Conservation (phyloP, 2,113 vertebrate species). For the Benitochromis conjunctus region DNA sequence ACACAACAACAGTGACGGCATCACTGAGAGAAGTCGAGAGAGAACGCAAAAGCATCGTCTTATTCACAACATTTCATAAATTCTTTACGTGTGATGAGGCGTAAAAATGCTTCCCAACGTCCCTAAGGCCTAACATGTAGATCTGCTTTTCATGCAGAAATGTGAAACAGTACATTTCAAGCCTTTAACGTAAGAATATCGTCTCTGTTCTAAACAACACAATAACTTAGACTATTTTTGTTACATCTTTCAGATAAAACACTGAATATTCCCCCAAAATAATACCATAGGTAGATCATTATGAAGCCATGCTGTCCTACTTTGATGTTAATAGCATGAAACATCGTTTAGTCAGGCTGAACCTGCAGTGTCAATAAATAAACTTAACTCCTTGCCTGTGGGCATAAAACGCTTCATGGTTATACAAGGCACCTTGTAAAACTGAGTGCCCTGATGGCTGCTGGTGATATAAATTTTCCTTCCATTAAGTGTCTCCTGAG, state of each 20-base stretch:
- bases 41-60: background rate
- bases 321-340: background rate
- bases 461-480: constrained; percentile 11
- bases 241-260: background rate
- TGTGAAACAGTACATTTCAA: background rate
- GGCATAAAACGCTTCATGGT: constrained; percentile 14
- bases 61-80: background rate
- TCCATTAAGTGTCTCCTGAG: constrained; percentile 25
- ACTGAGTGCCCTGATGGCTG: constrained; percentile 8
- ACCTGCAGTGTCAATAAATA: background rate
- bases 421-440: constrained; percentile 25
- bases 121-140: background rate
- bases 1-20: background rate
- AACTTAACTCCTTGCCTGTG: background rate
- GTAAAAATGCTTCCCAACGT: background rate
- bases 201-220: rapidly evolving
- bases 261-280: background rate
- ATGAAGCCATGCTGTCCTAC: background rate
- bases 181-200: background rate
- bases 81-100: background rate
- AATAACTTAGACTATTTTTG: background rate
- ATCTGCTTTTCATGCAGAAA: background rate
- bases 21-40: background rate
- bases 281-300: background rate
- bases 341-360: background rate